Base-by-base conservation (phyloP, 2,888 invertebrate genomes). In the Calliopum simillimum region DNA sequence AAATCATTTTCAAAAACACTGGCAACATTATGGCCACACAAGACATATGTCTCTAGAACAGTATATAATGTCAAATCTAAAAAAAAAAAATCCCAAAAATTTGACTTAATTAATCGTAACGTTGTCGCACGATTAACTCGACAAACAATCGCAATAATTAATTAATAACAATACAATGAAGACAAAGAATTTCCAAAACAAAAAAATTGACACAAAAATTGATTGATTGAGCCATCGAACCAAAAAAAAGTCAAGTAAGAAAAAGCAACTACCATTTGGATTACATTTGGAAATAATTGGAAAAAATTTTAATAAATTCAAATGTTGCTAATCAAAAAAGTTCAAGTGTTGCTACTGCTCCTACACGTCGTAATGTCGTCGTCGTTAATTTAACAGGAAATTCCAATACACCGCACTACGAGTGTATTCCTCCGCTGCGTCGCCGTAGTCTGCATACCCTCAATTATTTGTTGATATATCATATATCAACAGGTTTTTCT, bases 161-260 rank as follows among this genome's bases (percentile, higher is more conserved):
- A 33, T 33, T 49, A 21, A 64, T 63, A 46, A 64, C 47, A 69
- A 64, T 21, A 19, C 47, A 58, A 64, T 46, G 55, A 43, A 44
- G 46, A 69, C 62, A 62, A 69, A 62, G 33, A 33, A 33, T 33
- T 33, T 33, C 5, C 8, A 33, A 8, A 25, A n/a, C n/a, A n/a
- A 25, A 25, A 25, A 33, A 33, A 8, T 33, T 33, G 33, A 33
- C 33, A 33, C 33, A 33, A 33, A 33, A 33, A 33, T 33, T 33
- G 33, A 33, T 33, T 33, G 33, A 33, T 33, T 33, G 33, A 33
- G 33, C 33, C 8, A 33, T 33, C 8, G 4, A 33, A n/a, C n/a
- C n/a, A 33, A 33, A 33, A 33, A 33, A 33, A 33, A 33, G 5
- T 33, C 1, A 33, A 33, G 6, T 6, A 33, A 33, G 6, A 33